A percentile compares a stretch with the other conserved stretches of the same genome.
These are phyloP conservation scores for Epistrophella euchroma DNA, from an alignment of 2,888 invertebrate genomes.

Conservation along the genomic window DNA sequence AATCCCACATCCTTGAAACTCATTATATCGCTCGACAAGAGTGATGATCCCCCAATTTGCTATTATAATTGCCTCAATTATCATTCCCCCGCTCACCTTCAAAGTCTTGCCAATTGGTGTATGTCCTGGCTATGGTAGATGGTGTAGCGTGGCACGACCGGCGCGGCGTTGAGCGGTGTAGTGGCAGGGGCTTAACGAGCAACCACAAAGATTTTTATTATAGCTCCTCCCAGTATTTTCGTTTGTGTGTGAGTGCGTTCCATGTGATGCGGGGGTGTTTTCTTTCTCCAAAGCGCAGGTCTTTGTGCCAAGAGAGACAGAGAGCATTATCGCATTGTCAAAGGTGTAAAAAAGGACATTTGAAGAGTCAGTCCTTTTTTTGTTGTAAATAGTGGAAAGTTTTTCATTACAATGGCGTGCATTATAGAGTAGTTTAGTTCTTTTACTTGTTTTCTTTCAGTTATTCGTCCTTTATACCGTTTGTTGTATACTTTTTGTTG, in stretches of 20 bases:
- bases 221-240: conserved; percentile 61
- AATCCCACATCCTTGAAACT: conserved; percentile 65
- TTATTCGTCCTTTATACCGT: conserved; percentile 34
- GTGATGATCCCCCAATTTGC: conserved; percentile 84
- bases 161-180: neutral
- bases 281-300: conserved; percentile 48
- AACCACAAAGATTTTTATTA: conserved; percentile 65
- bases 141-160: neutral
- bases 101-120: conserved; percentile 27
- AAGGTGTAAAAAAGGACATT: conserved; percentile 74
- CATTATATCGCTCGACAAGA: conserved; percentile 78
- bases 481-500: conserved; percentile 48
- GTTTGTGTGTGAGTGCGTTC: conserved; percentile 28
- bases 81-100: conserved; percentile 79
- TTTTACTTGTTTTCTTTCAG: conserved; percentile 38
- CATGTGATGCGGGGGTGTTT: conserved; percentile 58
- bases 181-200: conserved; percentile 34
- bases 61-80: conserved; percentile 84
- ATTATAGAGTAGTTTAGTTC: conserved; percentile 53
- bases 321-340: conserved; percentile 36
- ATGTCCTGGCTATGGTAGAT: neutral
- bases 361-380: conserved; percentile 20
- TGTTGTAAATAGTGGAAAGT: conserved; percentile 57
- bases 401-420: conserved; percentile 67
- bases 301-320: conserved; percentile 49